Conservation (phyloP, 2,888 invertebrate species). For the Callyntrura sp. region DNA sequence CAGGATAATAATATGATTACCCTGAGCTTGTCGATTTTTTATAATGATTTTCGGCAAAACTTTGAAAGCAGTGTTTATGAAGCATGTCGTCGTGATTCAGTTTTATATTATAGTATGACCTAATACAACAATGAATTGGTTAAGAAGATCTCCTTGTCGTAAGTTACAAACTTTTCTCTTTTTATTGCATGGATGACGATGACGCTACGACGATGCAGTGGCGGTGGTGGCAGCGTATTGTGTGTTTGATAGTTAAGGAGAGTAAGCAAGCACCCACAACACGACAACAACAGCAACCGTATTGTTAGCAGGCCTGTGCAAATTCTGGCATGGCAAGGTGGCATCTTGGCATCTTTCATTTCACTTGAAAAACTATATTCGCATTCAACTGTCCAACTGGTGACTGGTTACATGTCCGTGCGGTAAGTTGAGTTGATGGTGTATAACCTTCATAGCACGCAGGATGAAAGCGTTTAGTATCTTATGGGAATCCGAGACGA, state of each 20-base stretch:
- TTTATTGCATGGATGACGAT: too few species aligned
- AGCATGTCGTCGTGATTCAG: constrained; percentile 43
- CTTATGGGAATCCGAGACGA: constrained; percentile 64
- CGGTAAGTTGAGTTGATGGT: constrained; percentile 10
- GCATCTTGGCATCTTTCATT: constrained; percentile 45
- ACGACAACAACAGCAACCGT: too few species aligned
- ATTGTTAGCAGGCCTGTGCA: background rate
- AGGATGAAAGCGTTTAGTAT: constrained; percentile 71
- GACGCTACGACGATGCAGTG: background rate
- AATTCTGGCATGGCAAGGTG: constrained; percentile 46
- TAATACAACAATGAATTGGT: constrained; percentile 41
- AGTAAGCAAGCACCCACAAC: too few species aligned
- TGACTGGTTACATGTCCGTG: background rate
- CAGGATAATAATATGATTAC: too few species aligned
- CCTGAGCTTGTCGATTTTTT: too few species aligned
- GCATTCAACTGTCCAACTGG: background rate
- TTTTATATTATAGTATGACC: constrained; percentile 1
- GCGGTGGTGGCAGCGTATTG: background rate
- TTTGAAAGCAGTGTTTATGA: background rate
- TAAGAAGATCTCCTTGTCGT: constrained; percentile 4
- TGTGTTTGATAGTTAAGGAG: too few species aligned
- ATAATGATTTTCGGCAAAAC: too few species aligned
- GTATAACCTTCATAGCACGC: constrained; percentile 69
- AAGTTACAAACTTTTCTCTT: background rate
- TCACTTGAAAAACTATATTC: constrained; percentile 17